phyloP scores from a whole-genome alignment of 2,113 vertebrate species.

The Callorhinus ursinus region DNA sequence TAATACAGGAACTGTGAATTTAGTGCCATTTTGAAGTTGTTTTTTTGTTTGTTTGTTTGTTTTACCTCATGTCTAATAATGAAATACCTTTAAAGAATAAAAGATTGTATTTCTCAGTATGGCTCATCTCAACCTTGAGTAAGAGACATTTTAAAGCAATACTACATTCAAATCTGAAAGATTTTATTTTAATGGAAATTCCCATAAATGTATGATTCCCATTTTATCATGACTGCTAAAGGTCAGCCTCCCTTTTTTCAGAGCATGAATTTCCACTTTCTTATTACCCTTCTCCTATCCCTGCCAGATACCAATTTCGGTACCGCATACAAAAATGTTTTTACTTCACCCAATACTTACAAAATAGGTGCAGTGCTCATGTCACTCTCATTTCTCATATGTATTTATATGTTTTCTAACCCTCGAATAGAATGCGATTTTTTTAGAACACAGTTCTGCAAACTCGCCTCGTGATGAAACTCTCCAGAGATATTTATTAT shows the following conservation, averaged over 20 bases:
- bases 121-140: not conserved
- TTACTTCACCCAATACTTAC: not conserved
- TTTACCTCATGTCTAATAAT: slow-evolving; percentile 40
- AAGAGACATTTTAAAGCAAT: slow-evolving; percentile 21
- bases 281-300: not conserved
- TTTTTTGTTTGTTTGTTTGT: not conserved
- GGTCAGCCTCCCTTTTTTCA: slow-evolving; percentile 8
- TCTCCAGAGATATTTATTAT: not conserved
- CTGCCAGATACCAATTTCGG: not conserved
- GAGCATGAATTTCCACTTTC: not conserved
- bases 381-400: not conserved
- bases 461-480: slow-evolving; percentile 7
- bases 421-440: not conserved
- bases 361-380: not conserved
- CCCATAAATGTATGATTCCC: not conserved
- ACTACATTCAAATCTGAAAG: not conserved
- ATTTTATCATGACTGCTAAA: slow-evolving; percentile 32
- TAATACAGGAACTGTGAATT: not conserved
- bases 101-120: slow-evolving; percentile 6
- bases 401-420: slow-evolving; percentile 42
- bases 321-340: not conserved
- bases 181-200: slow-evolving; percentile 50
- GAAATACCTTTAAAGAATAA: slow-evolving; percentile 50
- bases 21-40: not conserved
- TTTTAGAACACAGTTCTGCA: slow-evolving; percentile 10